Base-by-base conservation (phyloP, 2,797 vertebrate genomes). In the Mus caroli region DNA sequence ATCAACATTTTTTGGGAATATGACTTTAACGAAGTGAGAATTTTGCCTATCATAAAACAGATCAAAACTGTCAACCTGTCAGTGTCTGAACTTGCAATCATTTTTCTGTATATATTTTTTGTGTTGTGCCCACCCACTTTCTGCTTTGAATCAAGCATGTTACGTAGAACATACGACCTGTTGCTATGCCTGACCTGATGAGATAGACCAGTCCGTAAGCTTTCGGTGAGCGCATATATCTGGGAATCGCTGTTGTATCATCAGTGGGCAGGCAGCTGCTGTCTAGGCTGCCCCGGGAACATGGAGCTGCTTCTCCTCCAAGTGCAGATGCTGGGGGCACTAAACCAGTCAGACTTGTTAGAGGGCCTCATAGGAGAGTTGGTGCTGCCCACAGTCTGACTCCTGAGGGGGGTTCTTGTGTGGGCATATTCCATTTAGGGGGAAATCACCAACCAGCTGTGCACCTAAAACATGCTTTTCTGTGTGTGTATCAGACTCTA, bases 1-100 rank as follows among this genome's bases (percentile, higher is more conserved):
- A 67, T 79, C 56, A 50, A 43, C 79, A 15, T 92, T 96, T 60
- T 37, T 86, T 97, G 28, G 17, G 40, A 0, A 8, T 92, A 10
- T 95, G 82, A 88, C 56, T 73, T 40, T 62, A 88, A 87, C 22
- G 10, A 89, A 34, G 12, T 34, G 19, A 62, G 69, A 89, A 43
- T 12, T 50, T 28, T 93, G 31, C 60, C 50, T 92, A 19, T 60
- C 76, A 88, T 46, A 94, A 88, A 97, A 91, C 87, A 94, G 84
- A 64, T 88, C 69, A 28, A 77, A 90, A 71, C 24, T 17, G 8
- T 78, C 64, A 64, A 40, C 28, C 75, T 79, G 24, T 94, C 69
- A 54, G 14, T 84, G 46, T 77, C 64, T 94, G 90, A 95, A 97
- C 43, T 46, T 84, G 4, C 7, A 91, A 5, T 83, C 52, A 54